Evolutionary conservation across 2,797 vertebrate genomes (phyloP).

Genomic region (Semotilus atromaculatus): DNA sequence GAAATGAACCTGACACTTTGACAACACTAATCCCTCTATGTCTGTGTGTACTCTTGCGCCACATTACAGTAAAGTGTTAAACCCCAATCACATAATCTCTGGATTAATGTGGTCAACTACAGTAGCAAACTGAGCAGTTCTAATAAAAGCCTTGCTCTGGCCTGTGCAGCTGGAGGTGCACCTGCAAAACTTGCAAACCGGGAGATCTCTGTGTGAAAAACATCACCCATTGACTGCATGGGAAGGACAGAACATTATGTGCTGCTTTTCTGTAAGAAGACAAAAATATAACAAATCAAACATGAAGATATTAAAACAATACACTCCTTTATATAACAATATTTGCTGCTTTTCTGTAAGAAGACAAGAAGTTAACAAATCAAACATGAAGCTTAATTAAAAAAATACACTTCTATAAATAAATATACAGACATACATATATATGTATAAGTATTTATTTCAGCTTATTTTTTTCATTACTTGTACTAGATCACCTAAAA

Average conservation of each 20-base stretch:
- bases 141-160: conserved; percentile 67
- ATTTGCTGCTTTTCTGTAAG: background rate
- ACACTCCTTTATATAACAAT: no score
- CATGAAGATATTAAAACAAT: background rate
- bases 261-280: background rate
- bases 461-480: background rate
- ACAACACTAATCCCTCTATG: background rate
- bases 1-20: background rate
- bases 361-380: background rate
- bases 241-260: no score
- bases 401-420: background rate
- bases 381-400: no score
- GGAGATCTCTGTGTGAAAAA: background rate
- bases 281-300: background rate
- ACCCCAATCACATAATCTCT: background rate
- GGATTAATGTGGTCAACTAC: conserved; percentile 63
- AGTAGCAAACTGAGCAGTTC: conserved; percentile 67
- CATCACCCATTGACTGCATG: background rate
- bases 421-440: no score
- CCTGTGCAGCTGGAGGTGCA: conserved; percentile 68
- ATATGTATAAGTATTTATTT: background rate
- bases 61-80: background rate
- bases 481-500: background rate
- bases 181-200: conserved; percentile 20
- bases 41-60: background rate